phyloP scores from a whole-genome alignment of 2,888 invertebrate genomes.

The Yponomeuta malinellus region DNA sequence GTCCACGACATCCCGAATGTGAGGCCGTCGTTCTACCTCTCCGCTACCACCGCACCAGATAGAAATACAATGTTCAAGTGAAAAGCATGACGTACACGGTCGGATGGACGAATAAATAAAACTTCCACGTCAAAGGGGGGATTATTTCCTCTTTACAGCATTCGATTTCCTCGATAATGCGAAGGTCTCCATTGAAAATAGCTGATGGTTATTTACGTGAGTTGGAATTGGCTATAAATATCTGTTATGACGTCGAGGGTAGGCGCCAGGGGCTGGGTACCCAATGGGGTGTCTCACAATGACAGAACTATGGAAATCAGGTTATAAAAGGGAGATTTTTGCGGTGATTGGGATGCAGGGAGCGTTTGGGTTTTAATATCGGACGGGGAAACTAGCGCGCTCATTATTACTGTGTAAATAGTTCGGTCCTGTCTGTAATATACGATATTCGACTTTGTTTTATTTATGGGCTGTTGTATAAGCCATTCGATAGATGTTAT shows the following conservation, averaged over 20 bases:
- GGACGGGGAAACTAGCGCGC: background rate
- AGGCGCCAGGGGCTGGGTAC: constrained; percentile 22
- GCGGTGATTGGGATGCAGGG: constrained; percentile 7
- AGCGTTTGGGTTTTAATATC: constrained; percentile 2
- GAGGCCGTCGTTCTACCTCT: too few relatives aligned
- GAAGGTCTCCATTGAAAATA: constrained; percentile 15
- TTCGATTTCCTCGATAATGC: constrained; percentile 7
- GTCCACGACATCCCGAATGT: too few relatives aligned
- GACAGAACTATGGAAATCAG: constrained; percentile 38
- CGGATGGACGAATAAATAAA: background rate
- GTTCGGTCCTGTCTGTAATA: background rate
- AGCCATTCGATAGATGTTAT: too few relatives aligned
- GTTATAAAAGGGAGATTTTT: constrained; percentile 18
- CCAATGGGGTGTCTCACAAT: constrained; percentile 35
- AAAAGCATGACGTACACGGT: background rate
- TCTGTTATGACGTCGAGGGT: constrained; percentile 29
- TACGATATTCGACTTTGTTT: background rate
- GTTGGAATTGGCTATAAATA: constrained; percentile 37
- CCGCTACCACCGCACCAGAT: background rate
- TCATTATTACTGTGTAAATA: background rate
- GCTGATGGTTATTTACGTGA: constrained; percentile 23
- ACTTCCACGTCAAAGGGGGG: constrained; percentile 3
- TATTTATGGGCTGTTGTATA: background rate
- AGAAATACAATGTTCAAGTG: background rate
- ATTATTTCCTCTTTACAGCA: constrained; percentile 11